A percentile compares a stretch with the other conserved stretches of the same genome.
These are phyloP conservation scores for Siniperca scherzeri DNA, from an alignment of 2,797 vertebrate species.

Conservation along the genomic window DNA sequence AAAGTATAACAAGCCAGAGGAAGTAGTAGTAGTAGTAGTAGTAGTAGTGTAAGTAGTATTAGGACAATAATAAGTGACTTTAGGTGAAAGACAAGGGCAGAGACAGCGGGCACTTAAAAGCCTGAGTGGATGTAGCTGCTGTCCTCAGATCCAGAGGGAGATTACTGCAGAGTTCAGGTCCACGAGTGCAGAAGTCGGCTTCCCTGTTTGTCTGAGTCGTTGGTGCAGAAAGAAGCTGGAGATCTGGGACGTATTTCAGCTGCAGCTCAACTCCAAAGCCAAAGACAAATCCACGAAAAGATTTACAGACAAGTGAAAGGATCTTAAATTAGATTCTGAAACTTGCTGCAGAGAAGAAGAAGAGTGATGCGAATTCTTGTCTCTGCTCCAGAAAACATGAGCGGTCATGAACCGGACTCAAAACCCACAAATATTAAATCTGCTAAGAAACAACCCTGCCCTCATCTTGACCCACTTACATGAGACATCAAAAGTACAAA, in stretches of 20 bases:
- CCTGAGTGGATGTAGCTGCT: slow-evolving; percentile 56
- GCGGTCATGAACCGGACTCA: background rate
- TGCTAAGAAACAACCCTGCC: background rate
- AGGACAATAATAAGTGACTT: slow-evolving; percentile 49
- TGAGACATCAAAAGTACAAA: background rate
- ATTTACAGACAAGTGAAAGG: slow-evolving; percentile 9
- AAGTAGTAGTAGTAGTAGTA: background rate
- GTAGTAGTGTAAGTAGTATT: background rate
- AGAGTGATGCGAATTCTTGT: background rate
- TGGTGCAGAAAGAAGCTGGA: slow-evolving; percentile 20
- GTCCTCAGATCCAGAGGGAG: slow-evolving; percentile 60
- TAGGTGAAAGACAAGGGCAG: slow-evolving; percentile 34
- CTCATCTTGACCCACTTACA: background rate
- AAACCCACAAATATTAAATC: slow-evolving; percentile 4
- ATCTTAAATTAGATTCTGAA: slow-evolving; percentile 12
- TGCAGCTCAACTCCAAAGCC: slow-evolving; percentile 2
- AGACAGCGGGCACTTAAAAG: slow-evolving; percentile 56
- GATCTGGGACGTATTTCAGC: slow-evolving; percentile 20
- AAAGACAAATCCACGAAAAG: slow-evolving; percentile 17
- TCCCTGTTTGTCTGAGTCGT: background rate
- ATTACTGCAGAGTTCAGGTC: slow-evolving; percentile 62
- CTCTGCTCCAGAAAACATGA: slow-evolving; percentile 11
- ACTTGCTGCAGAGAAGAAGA: background rate
- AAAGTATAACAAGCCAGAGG: slow-evolving; percentile 19
- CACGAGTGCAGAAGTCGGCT: slow-evolving; percentile 25